A percentile compares a stretch with the other conserved stretches of the same genome.
These are phyloP conservation scores for Phyllopteryx taeniolatus DNA, from an alignment of 2,113 vertebrate species.

Conservation along the genomic window DNA sequence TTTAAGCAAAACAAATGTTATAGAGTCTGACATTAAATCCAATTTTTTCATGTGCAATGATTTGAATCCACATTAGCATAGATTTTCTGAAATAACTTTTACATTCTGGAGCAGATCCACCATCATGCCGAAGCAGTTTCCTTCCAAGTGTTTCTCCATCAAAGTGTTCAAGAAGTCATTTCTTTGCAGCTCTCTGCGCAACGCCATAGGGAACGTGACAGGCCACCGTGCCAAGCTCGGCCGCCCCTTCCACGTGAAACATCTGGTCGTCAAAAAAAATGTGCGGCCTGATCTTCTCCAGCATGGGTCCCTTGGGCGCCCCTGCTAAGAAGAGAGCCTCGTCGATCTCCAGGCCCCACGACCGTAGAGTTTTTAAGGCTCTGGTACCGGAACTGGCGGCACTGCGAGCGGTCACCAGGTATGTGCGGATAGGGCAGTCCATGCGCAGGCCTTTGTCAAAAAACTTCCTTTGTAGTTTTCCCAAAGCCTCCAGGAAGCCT, in stretches of 20 bases:
- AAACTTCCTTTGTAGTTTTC: slow-evolving; percentile 93
- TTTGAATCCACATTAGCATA: neutral
- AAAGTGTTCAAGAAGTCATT: slow-evolving; percentile 9
- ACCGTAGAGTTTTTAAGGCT: slow-evolving; percentile 89
- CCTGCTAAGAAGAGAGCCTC: slow-evolving; percentile 92
- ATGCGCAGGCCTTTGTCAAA: slow-evolving; percentile 86
- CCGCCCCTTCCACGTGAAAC: slow-evolving; percentile 91
- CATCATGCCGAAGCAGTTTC: neutral
- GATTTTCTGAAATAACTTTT: neutral
- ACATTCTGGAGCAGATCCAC: neutral
- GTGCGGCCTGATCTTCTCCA: slow-evolving; percentile 90
- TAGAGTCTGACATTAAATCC: neutral
- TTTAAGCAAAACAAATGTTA: neutral
- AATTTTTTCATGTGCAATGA: neutral
- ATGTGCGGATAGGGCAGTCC: slow-evolving; percentile 92
- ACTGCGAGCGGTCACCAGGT: slow-evolving; percentile 89
- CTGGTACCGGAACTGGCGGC: slow-evolving; percentile 91
- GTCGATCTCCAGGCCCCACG: slow-evolving; percentile 92
- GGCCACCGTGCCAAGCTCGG: slow-evolving; percentile 85
- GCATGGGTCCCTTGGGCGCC: slow-evolving; percentile 89
- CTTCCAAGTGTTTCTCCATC: neutral
- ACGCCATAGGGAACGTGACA: slow-evolving; percentile 91
- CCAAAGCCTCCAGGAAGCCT: slow-evolving; percentile 88
- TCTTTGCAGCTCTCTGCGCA: slow-evolving; percentile 72
- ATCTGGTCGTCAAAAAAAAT: slow-evolving; percentile 98